Base-by-base conservation (phyloP, 2,888 invertebrate species). In the Drosophila pseudotakahashii region DNA sequence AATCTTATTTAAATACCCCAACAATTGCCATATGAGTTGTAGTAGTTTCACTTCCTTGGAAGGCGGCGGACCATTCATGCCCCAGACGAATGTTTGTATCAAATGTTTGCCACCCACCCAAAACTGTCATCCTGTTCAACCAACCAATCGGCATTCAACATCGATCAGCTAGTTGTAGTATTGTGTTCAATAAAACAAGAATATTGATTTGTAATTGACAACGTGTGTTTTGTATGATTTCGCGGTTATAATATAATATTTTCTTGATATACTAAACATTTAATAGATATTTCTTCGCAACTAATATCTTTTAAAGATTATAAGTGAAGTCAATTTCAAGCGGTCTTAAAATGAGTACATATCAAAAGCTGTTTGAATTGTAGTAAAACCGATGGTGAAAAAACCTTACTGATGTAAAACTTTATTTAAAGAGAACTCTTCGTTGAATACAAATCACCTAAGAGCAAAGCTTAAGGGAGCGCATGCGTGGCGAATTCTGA, bases 61-160 rank as follows among this genome's bases (percentile, higher is more conserved):
- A 26, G 26, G 26, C 61, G 48, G 41, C 55, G 42, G 39, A 47
- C 53, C 48, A 64, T 30, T 75, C 61, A 63, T 77, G 16, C 61
- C 73, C 37, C 63, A 59, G 62, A 61, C 86, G 78, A 84, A 90
- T 90, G 75, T 90, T 90, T 90, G 90, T 89, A 90, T 90, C 90
- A 90, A 90, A 90, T 87, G 78, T 90, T 90, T 89, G 77, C 73
- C 47, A 71, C 30, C 58, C 66, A 66, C 48, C 55, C 11, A 11
- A 62, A 64, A 47, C 36, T 67, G 66, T 47, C 66, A 66, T 66
- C 54, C 68, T 64, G 57, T 61, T 59, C 64, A 41, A 75, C 37
- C 53, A 63, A 61, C 71, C 51, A 57, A 75, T 57, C 73, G 67
- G 68, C 73, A 63, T 61, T 58, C 59, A 75, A 64, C 82, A 85